These are phyloP conservation scores for Xylocopa sonorina DNA, from an alignment of 1,140 invertebrate species.

Conservation along the genomic window DNA sequence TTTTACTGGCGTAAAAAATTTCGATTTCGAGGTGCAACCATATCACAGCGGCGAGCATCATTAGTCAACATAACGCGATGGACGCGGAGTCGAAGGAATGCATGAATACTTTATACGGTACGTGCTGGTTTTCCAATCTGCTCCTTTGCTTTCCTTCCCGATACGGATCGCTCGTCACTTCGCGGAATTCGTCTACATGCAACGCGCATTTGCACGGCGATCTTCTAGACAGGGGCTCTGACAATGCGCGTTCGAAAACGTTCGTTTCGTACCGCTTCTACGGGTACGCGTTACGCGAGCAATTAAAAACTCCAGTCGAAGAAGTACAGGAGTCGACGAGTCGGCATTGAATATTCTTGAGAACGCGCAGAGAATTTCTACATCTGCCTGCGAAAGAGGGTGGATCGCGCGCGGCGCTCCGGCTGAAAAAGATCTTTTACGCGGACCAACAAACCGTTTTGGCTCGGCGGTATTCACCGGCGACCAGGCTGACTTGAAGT, in stretches of 20 bases:
- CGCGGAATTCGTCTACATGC: constrained; percentile 54
- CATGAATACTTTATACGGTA: constrained; percentile 55
- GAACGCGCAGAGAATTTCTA: background rate
- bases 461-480: constrained; percentile 61
- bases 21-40: constrained; percentile 10
- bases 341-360: background rate
- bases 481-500: constrained; percentile 72
- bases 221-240: constrained; percentile 19
- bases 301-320: too few relatives aligned
- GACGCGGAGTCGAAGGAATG: constrained; percentile 47
- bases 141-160: constrained; percentile 27
- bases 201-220: constrained; percentile 26
- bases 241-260: background rate
- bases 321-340: too few relatives aligned
- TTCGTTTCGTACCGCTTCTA: too few relatives aligned
- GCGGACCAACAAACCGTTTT: constrained; percentile 60
- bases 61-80: constrained; percentile 42
- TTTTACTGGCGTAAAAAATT: background rate
- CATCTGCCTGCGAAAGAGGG: background rate
- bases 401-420: constrained; percentile 35
- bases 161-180: constrained; percentile 50
- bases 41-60: constrained; percentile 40
- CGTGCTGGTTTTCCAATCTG: constrained; percentile 56
- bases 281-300: too few relatives aligned
- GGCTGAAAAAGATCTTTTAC: constrained; percentile 76